A percentile compares a stretch with the other conserved stretches of the same genome.
phyloP scores from a whole-genome alignment of 2,797 vertebrate genomes.

The Gymnopithys bicolor region DNA sequence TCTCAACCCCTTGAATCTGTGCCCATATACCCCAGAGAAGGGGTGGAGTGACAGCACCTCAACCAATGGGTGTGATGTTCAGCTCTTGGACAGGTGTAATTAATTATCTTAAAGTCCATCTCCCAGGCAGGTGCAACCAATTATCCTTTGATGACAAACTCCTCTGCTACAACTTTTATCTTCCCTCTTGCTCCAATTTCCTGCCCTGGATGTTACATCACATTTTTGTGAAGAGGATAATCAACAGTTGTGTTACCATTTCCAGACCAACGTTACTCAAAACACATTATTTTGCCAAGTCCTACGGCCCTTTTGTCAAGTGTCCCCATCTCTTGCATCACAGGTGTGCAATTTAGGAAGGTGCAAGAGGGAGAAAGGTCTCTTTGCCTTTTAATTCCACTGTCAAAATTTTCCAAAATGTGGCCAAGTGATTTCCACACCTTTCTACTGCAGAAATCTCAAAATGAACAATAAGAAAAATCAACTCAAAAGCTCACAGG shows the following conservation, averaged over 20 bases:
- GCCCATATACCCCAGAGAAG: too few species aligned
- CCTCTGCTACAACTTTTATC: background rate
- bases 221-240: background rate
- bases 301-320: background rate
- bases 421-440: background rate
- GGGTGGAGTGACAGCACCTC: too few species aligned
- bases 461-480: background rate
- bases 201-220: background rate
- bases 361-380: background rate
- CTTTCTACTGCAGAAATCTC: background rate
- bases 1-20: too few species aligned
- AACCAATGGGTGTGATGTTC: too few species aligned
- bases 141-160: too few species aligned
- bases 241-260: background rate
- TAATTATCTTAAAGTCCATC: too few species aligned
- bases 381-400: background rate
- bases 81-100: too few species aligned
- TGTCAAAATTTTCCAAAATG: fast-evolving
- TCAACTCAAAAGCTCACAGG: background rate
- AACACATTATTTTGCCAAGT: background rate
- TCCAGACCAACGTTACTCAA: background rate
- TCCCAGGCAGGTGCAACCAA: too few species aligned
- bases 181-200: background rate
- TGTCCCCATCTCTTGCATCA: fast-evolving
- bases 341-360: background rate